A percentile compares a stretch with the other conserved stretches of the same genome.
Conservation (phyloP, 2,888 invertebrate species). For the Drosophila paramelanica region DNA sequence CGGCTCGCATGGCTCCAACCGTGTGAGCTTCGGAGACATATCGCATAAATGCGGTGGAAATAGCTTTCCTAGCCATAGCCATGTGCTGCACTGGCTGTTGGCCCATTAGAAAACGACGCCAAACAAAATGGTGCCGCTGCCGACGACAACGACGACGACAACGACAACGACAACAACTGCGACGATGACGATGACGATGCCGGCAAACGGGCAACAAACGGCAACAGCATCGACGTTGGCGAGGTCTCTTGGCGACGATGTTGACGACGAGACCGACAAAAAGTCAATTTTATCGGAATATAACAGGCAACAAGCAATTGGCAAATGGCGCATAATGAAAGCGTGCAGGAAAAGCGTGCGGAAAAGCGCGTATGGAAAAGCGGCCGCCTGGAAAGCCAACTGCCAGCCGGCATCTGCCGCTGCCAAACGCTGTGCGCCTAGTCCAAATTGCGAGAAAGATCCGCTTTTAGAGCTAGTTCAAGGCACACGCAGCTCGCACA, state of each 20-base stretch:
- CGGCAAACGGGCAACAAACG: slow-evolving; percentile 17
- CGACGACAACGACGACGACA: slow-evolving; percentile 26
- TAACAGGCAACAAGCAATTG: slow-evolving; percentile 77
- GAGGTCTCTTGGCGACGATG: slow-evolving; percentile 14
- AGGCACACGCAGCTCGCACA: slow-evolving; percentile 30
- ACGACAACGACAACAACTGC: slow-evolving; percentile 3
- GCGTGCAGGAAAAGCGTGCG: slow-evolving; percentile 47
- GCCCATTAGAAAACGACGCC: slow-evolving; percentile 80
- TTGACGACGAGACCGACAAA: slow-evolving; percentile 66
- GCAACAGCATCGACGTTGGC: slow-evolving; percentile 7
- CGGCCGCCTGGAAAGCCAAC: slow-evolving; percentile 11
- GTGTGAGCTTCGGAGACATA: slow-evolving; percentile 6
- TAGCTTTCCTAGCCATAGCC: slow-evolving; percentile 36
- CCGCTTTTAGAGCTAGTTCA: slow-evolving; percentile 83
- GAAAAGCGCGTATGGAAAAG: slow-evolving; percentile 26
- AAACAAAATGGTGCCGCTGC: slow-evolving; percentile 75
- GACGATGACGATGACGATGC: slow-evolving; percentile 3
- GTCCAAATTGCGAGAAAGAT: slow-evolving; percentile 83
- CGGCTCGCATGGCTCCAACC: slow-evolving; percentile 14
- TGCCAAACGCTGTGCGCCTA: slow-evolving; percentile 71
- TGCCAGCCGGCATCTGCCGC: background rate
- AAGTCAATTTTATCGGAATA: slow-evolving; percentile 82
- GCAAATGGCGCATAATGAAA: slow-evolving; percentile 23
- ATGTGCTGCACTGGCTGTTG: slow-evolving; percentile 75
- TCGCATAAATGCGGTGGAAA: background rate